Base-by-base conservation (phyloP, 2,797 vertebrate genomes). In the Okamejei kenojei region DNA sequence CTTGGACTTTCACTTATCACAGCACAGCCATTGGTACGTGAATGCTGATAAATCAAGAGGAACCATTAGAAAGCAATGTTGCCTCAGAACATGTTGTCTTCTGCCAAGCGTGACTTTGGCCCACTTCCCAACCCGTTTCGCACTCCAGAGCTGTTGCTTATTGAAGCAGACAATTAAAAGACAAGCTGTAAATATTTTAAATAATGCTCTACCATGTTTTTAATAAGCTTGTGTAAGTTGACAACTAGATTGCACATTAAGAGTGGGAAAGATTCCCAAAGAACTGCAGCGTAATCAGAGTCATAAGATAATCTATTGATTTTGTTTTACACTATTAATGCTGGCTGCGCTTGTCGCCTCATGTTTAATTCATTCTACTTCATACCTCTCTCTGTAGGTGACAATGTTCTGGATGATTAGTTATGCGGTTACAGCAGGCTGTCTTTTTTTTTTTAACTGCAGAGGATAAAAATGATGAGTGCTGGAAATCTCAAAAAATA, bases 271-370 rank as follows among this genome's bases (percentile, higher is more conserved):
- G 84, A 88, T 32, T 88, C 19, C 68, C 7, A 7, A 35, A 68
- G 63, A 19, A 68, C 8, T 88, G 84, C 84, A 68, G n/a, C 7
- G 17, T 88, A 88, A 88, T 68, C 63, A 35, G 61, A 19, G 15
- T 88, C n/a, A 68, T 21, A 35, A 68, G 84, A 88, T 15, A 86
- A 68, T 88, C 35, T 32, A 23, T 68, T 88, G 61, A 88, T 68
- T 88, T 68, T 88, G 84, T 68, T 88, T 35, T 88, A 63, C 15
- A 86, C 29, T 63, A n/a, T 61, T 63, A 65, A 88, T 68, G n/a
- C 63, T 88, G 63, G n/a, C 17, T 88, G 11, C 10, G 63, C 61
- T 65, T 68, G 17, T 68, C 35, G 61, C 63, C n/a, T 88, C 84
- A 35, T 68, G n/a, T 68, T 88, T 35, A 21, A 21, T 68, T 68